Conservation (phyloP, 2,888 invertebrate genomes). For the Dynastes hyllus region DNA sequence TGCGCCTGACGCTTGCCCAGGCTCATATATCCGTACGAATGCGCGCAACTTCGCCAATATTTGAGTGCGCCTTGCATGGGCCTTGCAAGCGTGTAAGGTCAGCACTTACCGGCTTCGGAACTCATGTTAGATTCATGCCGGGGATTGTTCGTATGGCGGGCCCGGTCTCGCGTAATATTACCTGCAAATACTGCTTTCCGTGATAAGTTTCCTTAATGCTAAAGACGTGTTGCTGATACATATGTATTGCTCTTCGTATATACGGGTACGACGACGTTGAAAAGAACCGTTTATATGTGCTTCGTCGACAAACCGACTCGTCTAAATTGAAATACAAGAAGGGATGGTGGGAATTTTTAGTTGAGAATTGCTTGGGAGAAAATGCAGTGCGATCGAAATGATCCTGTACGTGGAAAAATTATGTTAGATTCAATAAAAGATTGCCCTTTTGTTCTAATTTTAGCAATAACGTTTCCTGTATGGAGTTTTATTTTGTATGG, state of each 20-base stretch:
- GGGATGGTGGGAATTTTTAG: too few species aligned
- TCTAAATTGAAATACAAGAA: conserved; percentile 4
- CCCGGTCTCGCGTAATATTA: conserved; percentile 42
- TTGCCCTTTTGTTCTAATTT: too few species aligned
- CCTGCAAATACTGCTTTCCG: conserved; percentile 36
- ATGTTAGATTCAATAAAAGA: too few species aligned
- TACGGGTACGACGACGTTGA: background rate
- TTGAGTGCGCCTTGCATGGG: background rate
- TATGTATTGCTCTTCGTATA: background rate
- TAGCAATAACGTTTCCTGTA: too few species aligned
- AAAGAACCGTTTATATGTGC: too few species aligned
- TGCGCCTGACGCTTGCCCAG: background rate
- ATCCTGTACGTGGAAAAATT: background rate
- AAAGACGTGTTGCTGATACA: background rate
- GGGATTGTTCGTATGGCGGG: conserved; percentile 54
- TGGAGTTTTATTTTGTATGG: too few species aligned
- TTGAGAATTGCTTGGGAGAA: background rate
- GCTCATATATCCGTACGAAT: background rate
- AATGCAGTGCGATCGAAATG: background rate
- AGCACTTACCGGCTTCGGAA: conserved; percentile 45
- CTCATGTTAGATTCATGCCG: conserved; percentile 57
- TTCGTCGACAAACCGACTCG: background rate
- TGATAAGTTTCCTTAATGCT: conserved; percentile 10
- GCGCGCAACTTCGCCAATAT: conserved; percentile 15
- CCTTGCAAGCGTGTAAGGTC: conserved; percentile 9